Percentiles rank a stretch among this genome's conserved stretches.
These are phyloP conservation scores for Drosophila auraria DNA, from an alignment of 1,140 invertebrate species.

Conservation along the genomic window DNA sequence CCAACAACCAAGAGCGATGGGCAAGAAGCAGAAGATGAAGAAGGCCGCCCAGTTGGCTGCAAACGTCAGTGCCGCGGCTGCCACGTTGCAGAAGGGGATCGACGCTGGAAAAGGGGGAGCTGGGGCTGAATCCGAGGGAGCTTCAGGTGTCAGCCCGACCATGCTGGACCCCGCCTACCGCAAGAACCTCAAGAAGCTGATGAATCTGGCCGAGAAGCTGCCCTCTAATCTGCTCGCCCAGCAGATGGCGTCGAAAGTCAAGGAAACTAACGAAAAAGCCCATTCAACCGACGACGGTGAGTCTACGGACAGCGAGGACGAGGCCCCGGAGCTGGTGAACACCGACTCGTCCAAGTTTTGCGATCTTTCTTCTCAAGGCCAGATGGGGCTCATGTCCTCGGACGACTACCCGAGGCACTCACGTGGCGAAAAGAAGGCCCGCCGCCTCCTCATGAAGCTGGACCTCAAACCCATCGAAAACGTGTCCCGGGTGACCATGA, in stretches of 20 bases:
- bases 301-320: conserved; percentile 38
- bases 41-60: conserved; percentile 21
- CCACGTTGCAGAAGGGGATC: not conserved
- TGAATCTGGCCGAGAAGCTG: conserved; percentile 28
- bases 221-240: not conserved
- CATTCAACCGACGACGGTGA: not conserved
- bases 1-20: conserved; percentile 34
- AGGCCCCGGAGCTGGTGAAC: conserved; percentile 11
- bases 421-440: conserved; percentile 69
- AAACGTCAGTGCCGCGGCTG: not conserved
- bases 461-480: conserved; percentile 52
- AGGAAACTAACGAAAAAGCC: not conserved
- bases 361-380: not conserved
- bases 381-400: not conserved
- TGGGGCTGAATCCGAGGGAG: not conserved
- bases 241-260: not conserved
- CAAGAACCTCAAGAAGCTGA: conserved; percentile 27
- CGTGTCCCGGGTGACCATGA: conserved; percentile 62
- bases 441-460: conserved; percentile 58
- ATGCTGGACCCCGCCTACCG: not conserved
- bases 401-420: conserved; percentile 20
- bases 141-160: not conserved
- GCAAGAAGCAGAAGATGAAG: conserved; percentile 61
- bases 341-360: not conserved
- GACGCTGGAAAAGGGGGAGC: not conserved